Base-by-base conservation (phyloP, 2,888 invertebrate genomes). In the Tillus elongatus region DNA sequence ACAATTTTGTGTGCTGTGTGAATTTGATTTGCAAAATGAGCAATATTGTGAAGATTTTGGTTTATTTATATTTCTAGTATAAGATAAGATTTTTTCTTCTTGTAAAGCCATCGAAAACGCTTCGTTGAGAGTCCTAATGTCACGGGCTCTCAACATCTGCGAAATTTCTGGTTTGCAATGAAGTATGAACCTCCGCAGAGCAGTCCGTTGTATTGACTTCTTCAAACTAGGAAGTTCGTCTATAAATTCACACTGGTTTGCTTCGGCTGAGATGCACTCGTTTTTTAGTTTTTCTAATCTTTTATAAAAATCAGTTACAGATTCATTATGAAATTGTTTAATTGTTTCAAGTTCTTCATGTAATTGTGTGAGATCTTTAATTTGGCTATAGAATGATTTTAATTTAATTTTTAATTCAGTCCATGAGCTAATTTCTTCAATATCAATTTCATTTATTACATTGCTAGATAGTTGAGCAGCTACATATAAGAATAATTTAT, bases 291-390 rank as follows among this genome's bases (percentile, higher is more conserved):
- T 43, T 38, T 43, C 42, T 13, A 43, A n/a, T n/a, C 44, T 2
- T 41, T 44, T 44, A 13, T 35, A 44, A 19, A 29, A 40, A 16
- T 43, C 38, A 1, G 44, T 44, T 4, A 43, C 16, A 1, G 36
- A 29, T 40, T 45, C 40, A 15, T 33, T 26, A 31, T 2, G 12
- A 28, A 14, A 19, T 41, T 45, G 40, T 15, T 35, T 40, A 11
- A 42, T 42, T 10, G 44, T 42, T 15, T 40, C 44, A 26, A 42
- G 26, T 33, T 40, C 40, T 33, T 44, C 44, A 28, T 42, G 37
- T 4, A 33, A 11, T 15, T 43, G 36, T 8, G 29, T 33, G 1
- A 41, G 19, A 32, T 43, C 33, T 15, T 37, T 41, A 2, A 13
- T 35, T 10, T 44, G 35, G 13, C 36, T 27, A 32, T 39, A 41